Conservation (phyloP, 2,888 invertebrate genomes). For the Eupithecia centaureata region DNA sequence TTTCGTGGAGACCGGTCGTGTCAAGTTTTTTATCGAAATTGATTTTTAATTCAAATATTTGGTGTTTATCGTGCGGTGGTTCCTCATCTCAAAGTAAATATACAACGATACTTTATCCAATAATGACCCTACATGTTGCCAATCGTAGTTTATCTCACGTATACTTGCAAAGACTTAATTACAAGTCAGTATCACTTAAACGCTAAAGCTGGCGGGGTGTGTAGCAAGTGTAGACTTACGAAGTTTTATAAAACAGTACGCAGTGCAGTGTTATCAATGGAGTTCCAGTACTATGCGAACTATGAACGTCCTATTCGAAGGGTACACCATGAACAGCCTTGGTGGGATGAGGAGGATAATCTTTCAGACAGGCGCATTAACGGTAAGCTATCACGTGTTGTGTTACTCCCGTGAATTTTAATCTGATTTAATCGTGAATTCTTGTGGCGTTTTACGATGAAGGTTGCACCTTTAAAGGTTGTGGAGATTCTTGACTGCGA, state of each 20-base stretch:
- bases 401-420: conserved; percentile 4
- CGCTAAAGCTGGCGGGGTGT: conserved; percentile 64
- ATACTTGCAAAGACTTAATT: conserved; percentile 62
- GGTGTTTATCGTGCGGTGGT: background rate
- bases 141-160: conserved; percentile 71
- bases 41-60: conserved; percentile 2
- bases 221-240: conserved; percentile 44
- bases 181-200: conserved; percentile 72
- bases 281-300: conserved; percentile 77
- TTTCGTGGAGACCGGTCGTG: conserved; percentile 20
- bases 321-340: conserved; percentile 68
- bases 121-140: conserved; percentile 60
- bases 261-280: conserved; percentile 60
- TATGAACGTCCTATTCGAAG: conserved; percentile 65
- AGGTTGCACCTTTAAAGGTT: conserved; percentile 16
- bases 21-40: conserved; percentile 1
- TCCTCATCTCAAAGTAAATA: background rate
- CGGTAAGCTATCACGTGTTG: conserved; percentile 58
- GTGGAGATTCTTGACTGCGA: conserved; percentile 12
- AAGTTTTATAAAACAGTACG: conserved; percentile 45
- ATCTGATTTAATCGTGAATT: background rate
- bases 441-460: conserved; percentile 14
- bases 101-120: conserved; percentile 29
- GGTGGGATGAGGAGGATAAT: conserved; percentile 80
- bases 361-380: conserved; percentile 73